Evolutionary conservation across 2,113 vertebrate genomes (phyloP), one percentile per base, ranked within the genome.

Genomic region (Carettochelys insculpta): DNA sequence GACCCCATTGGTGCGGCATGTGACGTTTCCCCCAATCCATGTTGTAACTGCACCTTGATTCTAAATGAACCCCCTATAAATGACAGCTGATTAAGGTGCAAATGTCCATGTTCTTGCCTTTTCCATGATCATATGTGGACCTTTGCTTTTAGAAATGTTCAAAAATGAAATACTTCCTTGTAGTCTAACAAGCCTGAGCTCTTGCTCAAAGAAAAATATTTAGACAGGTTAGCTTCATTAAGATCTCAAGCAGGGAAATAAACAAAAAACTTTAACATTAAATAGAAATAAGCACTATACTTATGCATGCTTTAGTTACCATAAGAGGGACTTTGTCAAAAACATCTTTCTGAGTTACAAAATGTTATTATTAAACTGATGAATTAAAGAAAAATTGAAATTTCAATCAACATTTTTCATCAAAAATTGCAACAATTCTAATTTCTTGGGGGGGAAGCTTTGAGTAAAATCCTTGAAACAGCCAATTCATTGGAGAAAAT

Each of bases 1-100:
- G 17, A 34, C n/a, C n/a, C n/a, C n/a, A n/a, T n/a, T n/a, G n/a
- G n/a, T n/a, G n/a, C n/a, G n/a, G n/a, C n/a, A 75, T 6, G 48
- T 83, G 5, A 90, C 38, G 82, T 92, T 89, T 13, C 58, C 82
- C 48, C 83, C 82, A 90, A 84, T 29, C 38, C 34, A 88, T 89
- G 17, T 52, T 80, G 77, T 24, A n/a, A 88, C 14, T 82, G 43
- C 25, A 29, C 78, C 77, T 80, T 71, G 77, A 84, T 2, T 92
- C 34, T 80, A 92, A 34, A 83, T 52, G 52, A 65, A 85, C 53
- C 61, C 77, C 87, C 25, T 54, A 48, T 80, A 80, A 79, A 86
- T 80, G 88, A 86, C 17, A 14, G 81, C 31, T 77, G 45, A 25
- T 77, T 89, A 87, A 45, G 43, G 53, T 76, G 75, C 50, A 85